These are phyloP conservation scores for Physocephala rufipes DNA, from an alignment of 2,888 invertebrate species.

Conservation along the genomic window DNA sequence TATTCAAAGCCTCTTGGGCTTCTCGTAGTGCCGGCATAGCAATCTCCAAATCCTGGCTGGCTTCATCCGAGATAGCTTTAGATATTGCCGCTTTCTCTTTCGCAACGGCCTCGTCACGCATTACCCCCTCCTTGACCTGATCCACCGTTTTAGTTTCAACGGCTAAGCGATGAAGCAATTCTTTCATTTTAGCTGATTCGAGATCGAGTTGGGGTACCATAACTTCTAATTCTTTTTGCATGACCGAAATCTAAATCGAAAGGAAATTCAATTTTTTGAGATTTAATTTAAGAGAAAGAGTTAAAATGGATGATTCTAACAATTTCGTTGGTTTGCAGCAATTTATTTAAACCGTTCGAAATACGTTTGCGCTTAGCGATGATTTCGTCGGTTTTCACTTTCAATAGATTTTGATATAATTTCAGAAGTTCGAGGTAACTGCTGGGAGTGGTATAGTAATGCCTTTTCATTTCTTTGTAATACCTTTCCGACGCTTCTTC, in stretches of 20 bases:
- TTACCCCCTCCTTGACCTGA: slow-evolving; percentile 79
- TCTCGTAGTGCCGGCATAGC: slow-evolving; percentile 88
- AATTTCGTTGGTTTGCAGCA: slow-evolving; percentile 63
- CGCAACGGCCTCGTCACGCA: slow-evolving; percentile 84
- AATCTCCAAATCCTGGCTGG: slow-evolving; percentile 85
- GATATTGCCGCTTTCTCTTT: slow-evolving; percentile 88
- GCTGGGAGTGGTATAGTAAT: slow-evolving; percentile 91
- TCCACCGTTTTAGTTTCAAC: slow-evolving; percentile 85
- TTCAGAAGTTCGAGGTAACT: slow-evolving; percentile 88
- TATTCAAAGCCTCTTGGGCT: slow-evolving; percentile 83
- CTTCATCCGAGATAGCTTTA: slow-evolving; percentile 84
- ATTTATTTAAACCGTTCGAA: slow-evolving; percentile 74
- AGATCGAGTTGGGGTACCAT: slow-evolving; percentile 83
- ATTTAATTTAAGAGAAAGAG: not conserved
- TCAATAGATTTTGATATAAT: slow-evolving; percentile 77
- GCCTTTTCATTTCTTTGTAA: slow-evolving; percentile 83
- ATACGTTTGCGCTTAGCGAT: slow-evolving; percentile 74
- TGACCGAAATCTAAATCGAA: slow-evolving; percentile 72
- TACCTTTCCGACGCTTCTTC: slow-evolving; percentile 79
- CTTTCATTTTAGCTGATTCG: slow-evolving; percentile 79
- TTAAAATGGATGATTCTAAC: slow-evolving; percentile 47
- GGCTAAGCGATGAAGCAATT: slow-evolving; percentile 78
- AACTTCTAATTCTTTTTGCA: slow-evolving; percentile 84
- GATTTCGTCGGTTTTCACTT: slow-evolving; percentile 76
- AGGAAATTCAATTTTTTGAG: not conserved